phyloP scores from a whole-genome alignment of 2,797 vertebrate genomes.

The Crotalus adamanteus region DNA sequence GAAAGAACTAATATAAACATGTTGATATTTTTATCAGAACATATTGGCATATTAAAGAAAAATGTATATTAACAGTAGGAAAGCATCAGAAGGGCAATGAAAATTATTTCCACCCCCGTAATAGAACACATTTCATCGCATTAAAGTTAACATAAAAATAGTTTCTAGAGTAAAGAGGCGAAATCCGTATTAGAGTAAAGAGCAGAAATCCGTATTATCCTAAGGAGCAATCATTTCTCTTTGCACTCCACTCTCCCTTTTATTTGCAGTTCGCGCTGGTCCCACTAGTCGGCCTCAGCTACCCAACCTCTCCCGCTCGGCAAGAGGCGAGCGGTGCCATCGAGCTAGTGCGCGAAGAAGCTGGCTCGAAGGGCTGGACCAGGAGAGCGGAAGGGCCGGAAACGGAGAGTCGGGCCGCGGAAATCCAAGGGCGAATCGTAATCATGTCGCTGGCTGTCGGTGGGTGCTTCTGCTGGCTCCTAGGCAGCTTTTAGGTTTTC shows the following conservation, averaged over 20 bases:
- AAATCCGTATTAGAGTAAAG: background rate
- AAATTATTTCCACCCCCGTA: background rate
- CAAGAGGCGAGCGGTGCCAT: background rate
- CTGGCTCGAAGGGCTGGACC: background rate
- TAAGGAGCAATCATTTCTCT: background rate
- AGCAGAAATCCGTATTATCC: background rate
- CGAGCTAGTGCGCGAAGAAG: background rate
- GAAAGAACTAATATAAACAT: background rate
- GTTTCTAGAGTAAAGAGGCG: background rate
- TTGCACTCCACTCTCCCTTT: background rate
- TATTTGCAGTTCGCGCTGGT: background rate
- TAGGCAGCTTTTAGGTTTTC: background rate
- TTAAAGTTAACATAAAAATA: background rate
- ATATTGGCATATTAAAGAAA: background rate
- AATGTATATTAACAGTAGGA: background rate
- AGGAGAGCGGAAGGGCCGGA: background rate
- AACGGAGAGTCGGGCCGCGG: background rate
- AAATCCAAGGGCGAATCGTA: background rate
- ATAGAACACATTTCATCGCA: background rate
- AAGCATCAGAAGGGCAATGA: background rate
- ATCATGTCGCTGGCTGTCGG: slow-evolving; percentile 4
- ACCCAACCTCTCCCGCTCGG: background rate
- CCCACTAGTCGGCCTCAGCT: background rate
- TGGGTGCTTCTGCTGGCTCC: background rate
- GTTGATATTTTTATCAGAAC: background rate